Base-by-base conservation (phyloP, 2,113 vertebrate species). In the Atrichornis clamosus region DNA sequence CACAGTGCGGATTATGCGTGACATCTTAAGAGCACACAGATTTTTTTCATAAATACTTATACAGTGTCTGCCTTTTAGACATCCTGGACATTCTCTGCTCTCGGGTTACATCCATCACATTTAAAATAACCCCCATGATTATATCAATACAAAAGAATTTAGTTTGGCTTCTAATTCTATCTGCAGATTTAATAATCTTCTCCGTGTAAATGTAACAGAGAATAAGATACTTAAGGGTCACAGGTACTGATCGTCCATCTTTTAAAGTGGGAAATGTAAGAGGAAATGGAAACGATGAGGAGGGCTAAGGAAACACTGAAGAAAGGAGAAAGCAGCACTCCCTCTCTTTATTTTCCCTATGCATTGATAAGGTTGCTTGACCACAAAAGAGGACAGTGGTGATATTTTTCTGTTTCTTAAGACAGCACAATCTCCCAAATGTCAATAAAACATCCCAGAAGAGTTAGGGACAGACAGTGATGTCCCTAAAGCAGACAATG, bases 11-110 rank as follows among this genome's bases (percentile, higher is more conserved):
- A 98, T 97, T 97, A 98, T 97, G 94, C 89, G 87, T 98, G 98
- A 98, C 97, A 98, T 97, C 97, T 97, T 95, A 96, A 96, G 97
- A 98, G 97, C 96, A 94, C 95, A 97, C 97, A 97, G 98, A 97
- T 95, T 97, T 97, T 97, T 93, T 95, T 91, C 95, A 96, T 95
- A 97, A 96, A 97, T 97, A 97, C 97, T 98, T 95, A 94, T 96
- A 96, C 92, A 96, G 90, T 94, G 90, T 95, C 97, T 98, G 97
- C 97, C 80, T 97, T 96, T 95, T 96, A 94, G 90, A 91, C 75
- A 96, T 83, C 92, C 75, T 80, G 96, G 96, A 94, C 21, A 1
- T 89, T 87, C 83, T 95, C 82, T 80, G 82, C 90, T 93, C 87
- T 87, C 9, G 27, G 88, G 94, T 91, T 96, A 77, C 72, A 91